Conservation (phyloP, 2,797 vertebrate genomes). For the Pangasius macronema region DNA sequence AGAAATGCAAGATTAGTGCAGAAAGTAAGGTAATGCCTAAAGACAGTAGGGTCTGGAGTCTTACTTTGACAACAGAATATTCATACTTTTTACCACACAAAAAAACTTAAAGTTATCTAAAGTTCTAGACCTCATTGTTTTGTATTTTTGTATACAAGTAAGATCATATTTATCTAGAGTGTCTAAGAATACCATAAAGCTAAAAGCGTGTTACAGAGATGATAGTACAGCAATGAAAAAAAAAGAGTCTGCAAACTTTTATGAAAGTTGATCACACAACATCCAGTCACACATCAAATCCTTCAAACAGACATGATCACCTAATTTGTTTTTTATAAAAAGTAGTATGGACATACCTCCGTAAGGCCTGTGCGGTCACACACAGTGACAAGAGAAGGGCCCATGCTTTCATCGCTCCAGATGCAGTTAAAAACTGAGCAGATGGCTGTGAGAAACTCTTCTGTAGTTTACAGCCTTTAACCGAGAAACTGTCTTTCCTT, state of each 20-base stretch:
- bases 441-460: not conserved
- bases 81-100: not conserved
- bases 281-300: not conserved
- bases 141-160: too few species aligned
- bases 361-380: conserved; percentile 35
- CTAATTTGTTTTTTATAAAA: not conserved
- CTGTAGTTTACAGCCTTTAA: not conserved
- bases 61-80: not conserved
- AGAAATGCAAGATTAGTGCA: not conserved
- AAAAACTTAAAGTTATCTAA: too few species aligned
- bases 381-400: conserved; percentile 39
- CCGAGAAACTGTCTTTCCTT: conserved; percentile 19
- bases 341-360: conserved; percentile 42
- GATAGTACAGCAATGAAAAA: not conserved
- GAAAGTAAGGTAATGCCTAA: not conserved
- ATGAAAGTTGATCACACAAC: not conserved
- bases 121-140: too few species aligned
- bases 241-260: too few species aligned
- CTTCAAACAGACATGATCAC: not conserved
- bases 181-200: not conserved
- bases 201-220: too few species aligned
- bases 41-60: not conserved
- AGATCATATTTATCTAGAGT: too few species aligned
- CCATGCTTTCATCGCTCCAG: conserved; percentile 46
- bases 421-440: conserved; percentile 1